A percentile compares a stretch with the other conserved stretches of the same genome.
These are phyloP conservation scores for Centropyge bicolor DNA, from an alignment of 2,797 vertebrate genomes.

Conservation along the genomic window DNA sequence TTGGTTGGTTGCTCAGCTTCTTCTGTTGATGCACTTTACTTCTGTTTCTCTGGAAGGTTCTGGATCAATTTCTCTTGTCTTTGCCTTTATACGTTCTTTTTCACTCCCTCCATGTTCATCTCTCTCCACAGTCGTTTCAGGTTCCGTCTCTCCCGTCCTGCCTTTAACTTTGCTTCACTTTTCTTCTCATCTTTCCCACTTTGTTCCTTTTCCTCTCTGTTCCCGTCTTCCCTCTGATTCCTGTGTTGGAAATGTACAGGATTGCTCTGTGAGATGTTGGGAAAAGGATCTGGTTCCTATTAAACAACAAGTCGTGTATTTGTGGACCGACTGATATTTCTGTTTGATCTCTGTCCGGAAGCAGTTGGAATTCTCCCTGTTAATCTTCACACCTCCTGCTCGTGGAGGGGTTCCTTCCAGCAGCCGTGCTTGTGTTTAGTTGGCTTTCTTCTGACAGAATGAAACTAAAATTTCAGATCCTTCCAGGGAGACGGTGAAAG, in stretches of 20 bases:
- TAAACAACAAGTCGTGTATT: not conserved
- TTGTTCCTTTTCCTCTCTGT: too few relatives aligned
- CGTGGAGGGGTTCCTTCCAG: not conserved
- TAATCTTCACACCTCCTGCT: not conserved
- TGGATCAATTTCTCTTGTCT: not conserved
- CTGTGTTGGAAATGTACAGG: not conserved
- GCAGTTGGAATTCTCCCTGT: not conserved
- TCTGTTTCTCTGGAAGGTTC: conserved; percentile 51
- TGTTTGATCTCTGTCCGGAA: not conserved
- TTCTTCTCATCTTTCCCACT: fast-evolving
- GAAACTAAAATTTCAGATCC: conserved; percentile 11
- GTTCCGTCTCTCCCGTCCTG: not conserved
- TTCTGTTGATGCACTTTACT: conserved; percentile 63
- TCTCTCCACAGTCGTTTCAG: too few relatives aligned
- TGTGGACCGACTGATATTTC: not conserved
- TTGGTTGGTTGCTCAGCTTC: conserved; percentile 33
- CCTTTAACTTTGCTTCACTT: not conserved
- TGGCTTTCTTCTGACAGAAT: not conserved
- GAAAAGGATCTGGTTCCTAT: not conserved
- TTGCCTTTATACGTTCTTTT: too few relatives aligned
- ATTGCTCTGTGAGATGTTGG: not conserved
- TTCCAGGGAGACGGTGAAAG: conserved; percentile 39
- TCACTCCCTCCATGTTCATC: too few relatives aligned
- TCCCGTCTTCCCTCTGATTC: not conserved
- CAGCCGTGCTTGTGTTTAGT: not conserved